Evolutionary conservation across 2,113 vertebrate species (phyloP).

Genomic region (Platichthys stellatus): DNA sequence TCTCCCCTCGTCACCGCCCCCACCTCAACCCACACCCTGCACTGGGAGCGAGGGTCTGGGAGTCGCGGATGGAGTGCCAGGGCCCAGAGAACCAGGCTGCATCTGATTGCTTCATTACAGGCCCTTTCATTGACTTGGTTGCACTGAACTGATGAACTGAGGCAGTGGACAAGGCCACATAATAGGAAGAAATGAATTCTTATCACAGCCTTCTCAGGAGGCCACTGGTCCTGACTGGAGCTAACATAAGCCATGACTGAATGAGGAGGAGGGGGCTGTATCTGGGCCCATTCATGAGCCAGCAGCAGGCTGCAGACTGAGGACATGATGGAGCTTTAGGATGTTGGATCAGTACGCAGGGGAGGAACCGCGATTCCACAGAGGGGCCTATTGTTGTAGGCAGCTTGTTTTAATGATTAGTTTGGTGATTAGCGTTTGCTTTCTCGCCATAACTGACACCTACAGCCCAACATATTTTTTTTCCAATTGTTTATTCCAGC

Average conservation of each 20-base stretch:
- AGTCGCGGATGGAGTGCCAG: slow-evolving; percentile 72
- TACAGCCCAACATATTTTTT: slow-evolving; percentile 62
- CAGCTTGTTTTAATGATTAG: slow-evolving; percentile 75
- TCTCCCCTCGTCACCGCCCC: slow-evolving; percentile 27
- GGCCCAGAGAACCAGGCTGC: slow-evolving; percentile 82
- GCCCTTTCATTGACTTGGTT: slow-evolving; percentile 91
- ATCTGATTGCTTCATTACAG: slow-evolving; percentile 89
- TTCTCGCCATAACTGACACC: slow-evolving; percentile 74
- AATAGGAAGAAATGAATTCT: slow-evolving; percentile 94
- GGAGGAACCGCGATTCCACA: slow-evolving; percentile 59
- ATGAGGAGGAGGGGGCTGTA: slow-evolving; percentile 50
- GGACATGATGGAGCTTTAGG: slow-evolving; percentile 64
- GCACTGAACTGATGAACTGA: slow-evolving; percentile 90
- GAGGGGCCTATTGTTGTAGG: slow-evolving; percentile 65
- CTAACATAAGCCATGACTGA: slow-evolving; percentile 66
- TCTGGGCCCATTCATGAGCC: slow-evolving; percentile 51
- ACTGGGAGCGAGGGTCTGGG: slow-evolving; percentile 71
- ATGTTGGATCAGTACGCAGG: slow-evolving; percentile 63
- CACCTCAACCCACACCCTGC: slow-evolving; percentile 55
- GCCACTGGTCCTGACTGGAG: slow-evolving; percentile 75
- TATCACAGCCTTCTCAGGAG: slow-evolving; percentile 87
- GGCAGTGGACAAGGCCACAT: slow-evolving; percentile 89
- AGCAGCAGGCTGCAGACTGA: slow-evolving; percentile 49
- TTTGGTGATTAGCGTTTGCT: slow-evolving; percentile 74
- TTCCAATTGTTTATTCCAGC: slow-evolving; percentile 74